Conservation (phyloP, 1,140 invertebrate genomes). For the Bombus turneri region DNA sequence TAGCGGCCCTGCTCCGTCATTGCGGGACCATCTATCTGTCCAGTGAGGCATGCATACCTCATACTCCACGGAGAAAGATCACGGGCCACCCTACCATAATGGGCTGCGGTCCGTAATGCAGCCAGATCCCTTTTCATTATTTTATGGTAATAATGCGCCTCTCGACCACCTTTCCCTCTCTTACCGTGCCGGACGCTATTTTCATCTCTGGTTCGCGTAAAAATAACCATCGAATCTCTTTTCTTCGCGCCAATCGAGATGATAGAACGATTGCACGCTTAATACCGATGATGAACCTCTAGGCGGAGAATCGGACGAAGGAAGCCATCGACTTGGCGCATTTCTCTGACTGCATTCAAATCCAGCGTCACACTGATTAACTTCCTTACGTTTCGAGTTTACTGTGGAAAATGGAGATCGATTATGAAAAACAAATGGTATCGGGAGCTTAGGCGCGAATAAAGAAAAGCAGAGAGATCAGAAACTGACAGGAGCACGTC, state of each 20-base stretch:
- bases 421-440: neutral
- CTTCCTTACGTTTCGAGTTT: neutral
- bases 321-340: neutral
- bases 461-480: neutral
- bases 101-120: constrained; percentile 64
- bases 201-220: constrained; percentile 38
- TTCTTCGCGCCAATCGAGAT: constrained; percentile 15
- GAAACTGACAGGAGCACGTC: neutral
- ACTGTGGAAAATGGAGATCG: too few relatives aligned
- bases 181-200: constrained; percentile 15
- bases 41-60: constrained; percentile 66
- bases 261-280: constrained; percentile 23
- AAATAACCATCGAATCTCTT: constrained; percentile 46
- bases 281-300: constrained; percentile 30
- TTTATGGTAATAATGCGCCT: constrained; percentile 74
- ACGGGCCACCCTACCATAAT: constrained; percentile 62
- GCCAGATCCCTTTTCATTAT: constrained; percentile 74
- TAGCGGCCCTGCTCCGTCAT: constrained; percentile 66
- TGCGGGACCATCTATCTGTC: constrained; percentile 68
- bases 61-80: constrained; percentile 54
- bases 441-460: neutral
- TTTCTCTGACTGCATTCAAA: neutral
- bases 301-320: neutral
- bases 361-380: neutral
- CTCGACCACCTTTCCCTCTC: constrained; percentile 36